phyloP scores from a whole-genome alignment of 2,113 vertebrate species.

The Semicossyphus pulcher region DNA sequence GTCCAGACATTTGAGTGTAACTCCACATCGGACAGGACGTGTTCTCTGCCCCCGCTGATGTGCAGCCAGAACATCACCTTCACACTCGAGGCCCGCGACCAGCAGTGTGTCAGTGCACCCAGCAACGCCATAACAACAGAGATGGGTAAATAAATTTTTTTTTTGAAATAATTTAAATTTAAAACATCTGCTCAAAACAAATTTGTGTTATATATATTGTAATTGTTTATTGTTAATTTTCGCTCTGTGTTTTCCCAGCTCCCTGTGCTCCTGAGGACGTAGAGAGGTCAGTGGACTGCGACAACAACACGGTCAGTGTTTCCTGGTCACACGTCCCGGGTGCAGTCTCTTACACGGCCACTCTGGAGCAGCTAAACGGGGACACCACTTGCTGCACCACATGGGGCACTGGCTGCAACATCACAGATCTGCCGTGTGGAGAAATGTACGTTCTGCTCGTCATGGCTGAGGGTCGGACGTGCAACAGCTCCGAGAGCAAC shows the following conservation, averaged over 20 bases:
- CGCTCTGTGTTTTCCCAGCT: slow-evolving; percentile 61
- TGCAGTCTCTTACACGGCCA: slow-evolving; percentile 77
- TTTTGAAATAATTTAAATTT: no score
- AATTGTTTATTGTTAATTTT: background rate
- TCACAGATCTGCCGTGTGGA: slow-evolving; percentile 79
- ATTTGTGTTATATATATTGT: no score
- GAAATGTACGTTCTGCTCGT: slow-evolving; percentile 75
- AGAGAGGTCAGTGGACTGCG: slow-evolving; percentile 58
- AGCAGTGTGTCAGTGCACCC: slow-evolving; percentile 71
- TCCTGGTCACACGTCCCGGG: slow-evolving; percentile 73
- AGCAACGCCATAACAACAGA: slow-evolving; percentile 72
- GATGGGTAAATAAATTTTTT: slow-evolving; percentile 67
- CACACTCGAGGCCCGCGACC: slow-evolving; percentile 67
- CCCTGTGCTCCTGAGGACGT: slow-evolving; percentile 80
- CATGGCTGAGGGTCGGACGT: slow-evolving; percentile 76
- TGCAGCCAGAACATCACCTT: slow-evolving; percentile 81
- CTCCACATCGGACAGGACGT: slow-evolving; percentile 49
- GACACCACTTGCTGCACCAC: slow-evolving; percentile 71
- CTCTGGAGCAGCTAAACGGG: slow-evolving; percentile 58
- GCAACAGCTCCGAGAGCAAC: slow-evolving; percentile 81
- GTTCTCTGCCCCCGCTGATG: slow-evolving; percentile 67
- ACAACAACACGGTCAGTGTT: slow-evolving; percentile 58
- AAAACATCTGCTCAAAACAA: no score
- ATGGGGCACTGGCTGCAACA: slow-evolving; percentile 60
- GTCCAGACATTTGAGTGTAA: slow-evolving; percentile 63